These are phyloP conservation scores for Melieria crassipennis DNA, from an alignment of 2,888 invertebrate genomes.

Conservation along the genomic window DNA sequence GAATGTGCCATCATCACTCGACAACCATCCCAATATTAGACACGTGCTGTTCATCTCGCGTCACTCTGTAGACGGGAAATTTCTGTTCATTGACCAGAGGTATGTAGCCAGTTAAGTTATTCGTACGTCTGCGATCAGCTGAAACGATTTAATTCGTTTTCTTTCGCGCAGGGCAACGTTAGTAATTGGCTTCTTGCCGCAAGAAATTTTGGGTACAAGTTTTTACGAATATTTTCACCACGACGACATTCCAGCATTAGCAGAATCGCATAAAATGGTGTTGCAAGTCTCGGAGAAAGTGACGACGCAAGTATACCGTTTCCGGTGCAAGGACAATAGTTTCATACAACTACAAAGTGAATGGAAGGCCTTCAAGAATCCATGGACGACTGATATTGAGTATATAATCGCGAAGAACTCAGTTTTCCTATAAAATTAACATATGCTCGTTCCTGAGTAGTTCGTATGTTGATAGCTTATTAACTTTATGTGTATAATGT, in stretches of 20 bases:
- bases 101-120: conserved; percentile 52
- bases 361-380: conserved; percentile 91
- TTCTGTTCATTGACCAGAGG: conserved; percentile 93
- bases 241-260: conserved; percentile 81
- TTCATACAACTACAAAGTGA: conserved; percentile 79
- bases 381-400: conserved; percentile 96
- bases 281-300: conserved; percentile 73
- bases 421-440: conserved; percentile 71
- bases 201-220: conserved; percentile 90
- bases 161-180: conserved; percentile 76
- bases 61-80: conserved; percentile 91
- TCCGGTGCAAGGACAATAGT: conserved; percentile 81
- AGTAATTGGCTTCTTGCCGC: conserved; percentile 89
- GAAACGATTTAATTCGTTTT: no score
- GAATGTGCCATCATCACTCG: conserved; percentile 67
- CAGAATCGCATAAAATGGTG: conserved; percentile 84
- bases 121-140: not conserved
- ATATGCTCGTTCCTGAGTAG: not conserved
- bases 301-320: conserved; percentile 79
- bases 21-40: conserved; percentile 68
- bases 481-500: no score
- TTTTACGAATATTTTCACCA: conserved; percentile 92
- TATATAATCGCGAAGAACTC: conserved; percentile 89
- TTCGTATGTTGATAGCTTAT: no score
- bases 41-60: conserved; percentile 83